Percentiles rank a stretch among this genome's conserved stretches.
phyloP scores from a whole-genome alignment of 2,797 vertebrate genomes.

The Enteromius mattozi region DNA sequence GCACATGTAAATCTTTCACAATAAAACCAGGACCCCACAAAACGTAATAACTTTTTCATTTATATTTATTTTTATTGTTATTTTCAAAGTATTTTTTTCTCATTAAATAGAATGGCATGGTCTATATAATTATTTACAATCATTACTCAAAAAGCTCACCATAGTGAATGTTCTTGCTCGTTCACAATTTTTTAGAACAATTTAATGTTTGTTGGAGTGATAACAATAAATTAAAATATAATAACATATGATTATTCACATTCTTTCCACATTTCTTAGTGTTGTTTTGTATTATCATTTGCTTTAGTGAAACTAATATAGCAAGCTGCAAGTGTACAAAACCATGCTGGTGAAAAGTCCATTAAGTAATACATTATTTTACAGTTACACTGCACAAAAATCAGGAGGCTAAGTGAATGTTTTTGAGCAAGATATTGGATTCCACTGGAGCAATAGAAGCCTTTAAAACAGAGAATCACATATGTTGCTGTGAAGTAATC shows the following conservation, averaged over 20 bases:
- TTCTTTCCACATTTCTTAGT: conserved; percentile 6
- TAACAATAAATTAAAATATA: neutral
- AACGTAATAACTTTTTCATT: neutral
- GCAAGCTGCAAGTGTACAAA: neutral
- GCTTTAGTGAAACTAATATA: conserved; percentile 13
- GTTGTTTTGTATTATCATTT: neutral
- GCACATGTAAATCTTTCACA: neutral
- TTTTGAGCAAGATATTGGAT: neutral
- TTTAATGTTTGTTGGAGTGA: neutral
- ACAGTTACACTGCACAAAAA: neutral
- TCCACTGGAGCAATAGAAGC: neutral
- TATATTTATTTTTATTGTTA: conserved; percentile 15
- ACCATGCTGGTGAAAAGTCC: neutral
- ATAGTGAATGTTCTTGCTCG: neutral
- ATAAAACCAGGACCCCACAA: neutral
- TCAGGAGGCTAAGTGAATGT: neutral
- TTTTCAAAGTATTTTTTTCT: neutral
- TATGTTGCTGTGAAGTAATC: neutral
- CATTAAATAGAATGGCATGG: neutral
- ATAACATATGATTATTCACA: neutral
- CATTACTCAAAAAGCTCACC: neutral
- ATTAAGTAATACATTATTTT: neutral
- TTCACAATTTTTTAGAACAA: neutral
- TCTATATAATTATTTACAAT: conserved; percentile 20
- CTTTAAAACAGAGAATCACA: neutral